Conservation (phyloP, 2,888 invertebrate species). For the Microctonus brassicae region DNA sequence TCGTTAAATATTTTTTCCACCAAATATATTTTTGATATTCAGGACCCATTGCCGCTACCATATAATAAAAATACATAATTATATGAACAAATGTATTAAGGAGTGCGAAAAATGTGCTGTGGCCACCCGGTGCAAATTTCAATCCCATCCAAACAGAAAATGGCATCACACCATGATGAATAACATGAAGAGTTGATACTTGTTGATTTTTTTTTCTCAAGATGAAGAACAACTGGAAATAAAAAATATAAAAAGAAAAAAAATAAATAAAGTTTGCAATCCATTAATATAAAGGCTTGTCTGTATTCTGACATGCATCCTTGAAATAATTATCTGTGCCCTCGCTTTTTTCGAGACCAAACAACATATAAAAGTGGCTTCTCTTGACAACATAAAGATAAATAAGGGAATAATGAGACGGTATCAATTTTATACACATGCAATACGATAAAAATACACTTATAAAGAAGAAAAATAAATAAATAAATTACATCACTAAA, state of each 20-base stretch:
- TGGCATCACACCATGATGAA: slow-evolving; percentile 97
- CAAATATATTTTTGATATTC: slow-evolving; percentile 93
- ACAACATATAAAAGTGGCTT: neutral
- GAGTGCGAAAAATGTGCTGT: slow-evolving; percentile 95
- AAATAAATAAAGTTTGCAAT: neutral
- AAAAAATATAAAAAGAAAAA: slow-evolving; percentile 22
- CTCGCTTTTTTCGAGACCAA: neutral
- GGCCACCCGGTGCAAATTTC: slow-evolving; percentile 96
- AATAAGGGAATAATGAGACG: neutral
- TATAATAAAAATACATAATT: slow-evolving; percentile 98
- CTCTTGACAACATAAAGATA: neutral
- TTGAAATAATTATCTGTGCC: neutral
- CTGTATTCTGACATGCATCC: neutral
- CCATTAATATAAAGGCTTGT: neutral
- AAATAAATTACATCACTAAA: neutral
- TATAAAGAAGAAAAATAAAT: slow-evolving; percentile 3
- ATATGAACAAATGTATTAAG: slow-evolving; percentile 96
- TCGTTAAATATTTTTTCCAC: slow-evolving; percentile 98
- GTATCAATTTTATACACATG: neutral
- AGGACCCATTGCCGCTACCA: slow-evolving; percentile 95
- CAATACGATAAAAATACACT: neutral
- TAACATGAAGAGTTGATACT: slow-evolving; percentile 93
- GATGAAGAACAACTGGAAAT: slow-evolving; percentile 85
- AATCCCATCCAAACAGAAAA: slow-evolving; percentile 94
- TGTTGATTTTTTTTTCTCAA: slow-evolving; percentile 94